A percentile compares a stretch with the other conserved stretches of the same genome.
phyloP scores from a whole-genome alignment of 2,113 vertebrate genomes.

The Agapornis roseicollis region DNA sequence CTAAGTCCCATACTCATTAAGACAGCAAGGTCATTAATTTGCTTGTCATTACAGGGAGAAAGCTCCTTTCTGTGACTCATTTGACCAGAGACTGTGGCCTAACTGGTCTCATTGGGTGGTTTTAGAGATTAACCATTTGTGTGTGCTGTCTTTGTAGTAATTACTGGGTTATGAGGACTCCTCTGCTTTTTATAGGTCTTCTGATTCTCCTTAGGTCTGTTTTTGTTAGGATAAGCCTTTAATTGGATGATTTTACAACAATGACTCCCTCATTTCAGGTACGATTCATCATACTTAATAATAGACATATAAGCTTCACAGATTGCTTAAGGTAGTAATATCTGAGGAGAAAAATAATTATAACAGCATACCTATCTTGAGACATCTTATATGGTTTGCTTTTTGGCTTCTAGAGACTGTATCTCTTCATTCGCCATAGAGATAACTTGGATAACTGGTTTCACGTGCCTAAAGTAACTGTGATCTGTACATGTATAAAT shows the following conservation, averaged over 20 bases:
- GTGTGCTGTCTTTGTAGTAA: background rate
- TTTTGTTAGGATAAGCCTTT: background rate
- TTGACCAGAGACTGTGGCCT: background rate
- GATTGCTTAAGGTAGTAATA: background rate
- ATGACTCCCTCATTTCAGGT: background rate
- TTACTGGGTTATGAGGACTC: background rate
- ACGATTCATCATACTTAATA: background rate
- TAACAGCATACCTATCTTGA: background rate
- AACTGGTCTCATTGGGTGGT: rapidly evolving
- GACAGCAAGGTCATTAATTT: background rate
- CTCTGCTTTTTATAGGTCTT: background rate
- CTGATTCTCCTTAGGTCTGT: background rate
- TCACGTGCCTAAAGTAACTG: background rate
- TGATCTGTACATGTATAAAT: background rate
- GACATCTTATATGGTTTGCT: background rate
- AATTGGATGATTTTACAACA: background rate
- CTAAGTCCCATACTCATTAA: background rate
- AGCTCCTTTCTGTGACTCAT: background rate
- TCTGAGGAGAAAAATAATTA: background rate
- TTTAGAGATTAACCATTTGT: background rate
- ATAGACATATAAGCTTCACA: background rate
- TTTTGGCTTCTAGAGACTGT: background rate
- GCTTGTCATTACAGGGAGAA: background rate
- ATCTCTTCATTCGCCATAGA: background rate
- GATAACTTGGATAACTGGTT: background rate